Percentiles rank a stretch among this genome's conserved stretches.
Conservation (phyloP, 2,888 invertebrate species). For the Hyles lineata region DNA sequence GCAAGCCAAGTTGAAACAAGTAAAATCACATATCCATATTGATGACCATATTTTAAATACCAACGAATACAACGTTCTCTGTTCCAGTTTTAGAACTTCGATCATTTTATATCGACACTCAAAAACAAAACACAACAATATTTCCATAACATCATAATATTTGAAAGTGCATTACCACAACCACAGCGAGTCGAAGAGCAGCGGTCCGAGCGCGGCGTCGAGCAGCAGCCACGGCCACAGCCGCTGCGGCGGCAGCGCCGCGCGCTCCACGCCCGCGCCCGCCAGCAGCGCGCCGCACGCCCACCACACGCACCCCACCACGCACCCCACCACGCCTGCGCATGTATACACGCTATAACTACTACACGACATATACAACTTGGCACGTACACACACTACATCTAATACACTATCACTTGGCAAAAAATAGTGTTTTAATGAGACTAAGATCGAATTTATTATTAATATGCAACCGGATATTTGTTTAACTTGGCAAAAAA, state of each 20-base stretch:
- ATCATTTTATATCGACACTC: neutral
- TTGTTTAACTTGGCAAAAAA: too few species aligned
- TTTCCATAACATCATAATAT: neutral
- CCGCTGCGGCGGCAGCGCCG: conserved; percentile 92
- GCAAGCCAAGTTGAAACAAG: too few species aligned
- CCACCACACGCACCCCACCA: conserved; percentile 95
- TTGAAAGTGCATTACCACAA: conserved; percentile 86
- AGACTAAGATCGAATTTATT: too few species aligned
- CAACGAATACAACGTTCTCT: too few species aligned
- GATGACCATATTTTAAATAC: too few species aligned
- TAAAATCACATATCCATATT: too few species aligned
- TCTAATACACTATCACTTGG: too few species aligned
- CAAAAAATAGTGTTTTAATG: too few species aligned
- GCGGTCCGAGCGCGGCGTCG: conserved; percentile 95
- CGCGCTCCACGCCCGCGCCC: conserved; percentile 91
- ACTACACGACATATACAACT: neutral
- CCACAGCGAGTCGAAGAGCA: conserved; percentile 94
- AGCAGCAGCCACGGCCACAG: conserved; percentile 90
- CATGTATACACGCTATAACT: neutral
- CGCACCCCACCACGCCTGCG: conserved; percentile 96
- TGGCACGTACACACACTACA: too few species aligned
- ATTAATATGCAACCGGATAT: too few species aligned
- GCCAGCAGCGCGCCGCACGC: conserved; percentile 95
- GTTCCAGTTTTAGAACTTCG: too few species aligned
- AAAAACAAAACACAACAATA: neutral